Conservation (phyloP, 2,797 vertebrate species). For the Morelia viridis region DNA sequence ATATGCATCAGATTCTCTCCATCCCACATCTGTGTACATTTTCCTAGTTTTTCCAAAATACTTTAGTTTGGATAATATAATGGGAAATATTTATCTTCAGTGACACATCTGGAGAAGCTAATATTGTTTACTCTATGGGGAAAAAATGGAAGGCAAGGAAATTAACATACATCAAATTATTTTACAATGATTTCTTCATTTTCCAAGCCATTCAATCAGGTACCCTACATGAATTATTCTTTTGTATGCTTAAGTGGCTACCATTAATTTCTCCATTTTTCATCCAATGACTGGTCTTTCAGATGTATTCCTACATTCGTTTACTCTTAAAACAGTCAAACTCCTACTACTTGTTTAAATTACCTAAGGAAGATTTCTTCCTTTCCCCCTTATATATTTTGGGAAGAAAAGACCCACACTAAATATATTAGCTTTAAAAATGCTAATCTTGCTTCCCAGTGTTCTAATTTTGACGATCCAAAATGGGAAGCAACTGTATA, state of each 20-base stretch:
- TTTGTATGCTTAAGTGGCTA: slow-evolving; percentile 49
- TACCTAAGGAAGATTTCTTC: background rate
- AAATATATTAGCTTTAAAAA: background rate
- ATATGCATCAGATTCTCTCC: background rate
- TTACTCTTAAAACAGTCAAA: slow-evolving; percentile 44
- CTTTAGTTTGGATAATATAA: slow-evolving; percentile 16
- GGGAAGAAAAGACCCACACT: slow-evolving; percentile 3
- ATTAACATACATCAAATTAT: slow-evolving; percentile 58
- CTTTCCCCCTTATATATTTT: background rate
- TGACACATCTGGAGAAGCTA: slow-evolving; percentile 53
- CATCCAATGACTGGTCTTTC: slow-evolving; percentile 59
- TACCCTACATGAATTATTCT: slow-evolving; percentile 45
- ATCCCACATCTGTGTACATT: background rate
- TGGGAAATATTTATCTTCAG: slow-evolving; percentile 17
- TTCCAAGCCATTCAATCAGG: slow-evolving; percentile 29
- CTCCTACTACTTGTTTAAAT: slow-evolving; percentile 13
- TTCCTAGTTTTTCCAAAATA: slow-evolving; percentile 36
- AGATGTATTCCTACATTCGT: slow-evolving; percentile 50
- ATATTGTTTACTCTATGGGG: slow-evolving; percentile 51
- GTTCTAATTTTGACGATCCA: background rate
- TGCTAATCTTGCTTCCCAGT: background rate
- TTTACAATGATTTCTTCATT: slow-evolving; percentile 21
- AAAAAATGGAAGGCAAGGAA: slow-evolving; percentile 31
- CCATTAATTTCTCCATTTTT: slow-evolving; percentile 18
- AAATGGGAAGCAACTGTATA: background rate